Evolutionary conservation across 2,113 vertebrate species (phyloP).

Genomic region (Rhodinocichla rosea): DNA sequence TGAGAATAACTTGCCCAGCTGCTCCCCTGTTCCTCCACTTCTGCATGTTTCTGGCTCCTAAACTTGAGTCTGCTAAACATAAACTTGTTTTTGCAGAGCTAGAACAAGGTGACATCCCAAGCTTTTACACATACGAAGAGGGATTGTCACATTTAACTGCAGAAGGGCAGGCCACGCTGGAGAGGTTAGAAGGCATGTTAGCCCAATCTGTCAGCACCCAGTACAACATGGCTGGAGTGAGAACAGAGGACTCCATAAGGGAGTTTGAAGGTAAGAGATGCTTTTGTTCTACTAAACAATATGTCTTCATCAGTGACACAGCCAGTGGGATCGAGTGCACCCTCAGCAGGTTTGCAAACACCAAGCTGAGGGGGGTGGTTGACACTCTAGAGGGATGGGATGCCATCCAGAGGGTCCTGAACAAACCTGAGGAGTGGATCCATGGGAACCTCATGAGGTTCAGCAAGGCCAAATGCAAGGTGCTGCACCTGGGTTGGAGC

Average conservation of each 20-base stretch:
- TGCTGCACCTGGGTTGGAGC: not conserved
- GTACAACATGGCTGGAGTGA: conserved; percentile 95
- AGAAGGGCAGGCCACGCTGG: conserved; percentile 92
- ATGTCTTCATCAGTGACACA: not conserved
- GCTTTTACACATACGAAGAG: conserved; percentile 96
- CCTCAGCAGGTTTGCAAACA: not conserved
- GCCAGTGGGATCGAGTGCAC: not conserved
- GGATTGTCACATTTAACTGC: conserved; percentile 87
- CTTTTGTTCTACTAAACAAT: not conserved
- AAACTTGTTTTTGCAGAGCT: conserved; percentile 73
- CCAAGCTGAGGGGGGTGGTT: not conserved
- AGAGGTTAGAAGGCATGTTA: conserved; percentile 93
- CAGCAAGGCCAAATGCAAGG: not conserved
- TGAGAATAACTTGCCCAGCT: not conserved
- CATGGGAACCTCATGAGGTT: not conserved
- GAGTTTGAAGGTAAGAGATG: conserved; percentile 85
- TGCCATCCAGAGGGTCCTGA: not conserved
- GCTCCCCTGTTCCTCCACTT: not conserved
- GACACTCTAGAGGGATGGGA: not conserved
- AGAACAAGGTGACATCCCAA: conserved; percentile 83
- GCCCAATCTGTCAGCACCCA: conserved; percentile 87
- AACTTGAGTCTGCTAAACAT: not conserved
- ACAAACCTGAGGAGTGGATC: not conserved
- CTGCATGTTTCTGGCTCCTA: not conserved
- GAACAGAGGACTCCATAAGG: conserved; percentile 80